Conservation (phyloP, 2,888 invertebrate species). For the Pachymerium ferrugineum region DNA sequence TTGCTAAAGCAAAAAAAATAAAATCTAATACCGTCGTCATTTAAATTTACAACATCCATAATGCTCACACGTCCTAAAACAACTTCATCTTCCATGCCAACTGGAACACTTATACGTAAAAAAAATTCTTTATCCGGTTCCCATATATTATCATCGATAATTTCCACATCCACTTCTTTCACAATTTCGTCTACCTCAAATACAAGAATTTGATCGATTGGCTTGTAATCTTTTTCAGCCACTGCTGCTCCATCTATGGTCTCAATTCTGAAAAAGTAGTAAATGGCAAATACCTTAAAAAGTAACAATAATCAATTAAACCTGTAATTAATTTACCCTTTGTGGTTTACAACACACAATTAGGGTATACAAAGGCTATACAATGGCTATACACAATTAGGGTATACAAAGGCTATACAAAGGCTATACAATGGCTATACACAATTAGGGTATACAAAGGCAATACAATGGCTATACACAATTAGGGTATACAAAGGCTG, state of each 20-base stretch:
- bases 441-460: no score
- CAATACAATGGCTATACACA: no score
- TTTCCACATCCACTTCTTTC: constrained; percentile 50
- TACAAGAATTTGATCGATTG: constrained; percentile 51
- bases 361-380: no score
- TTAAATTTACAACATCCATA: constrained; percentile 56
- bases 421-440: no score
- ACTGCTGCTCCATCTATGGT: constrained; percentile 58
- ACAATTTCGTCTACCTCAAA: constrained; percentile 53
- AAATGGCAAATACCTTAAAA: constrained; percentile 11
- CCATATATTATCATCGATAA: constrained; percentile 57
- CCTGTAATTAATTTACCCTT: no score
- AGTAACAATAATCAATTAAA: no score
- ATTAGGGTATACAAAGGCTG: no score
- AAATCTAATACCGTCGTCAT: constrained; percentile 58
- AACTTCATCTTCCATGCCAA: constrained; percentile 44
- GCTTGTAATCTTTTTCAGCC: constrained; percentile 54
- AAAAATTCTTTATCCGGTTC: constrained; percentile 59
- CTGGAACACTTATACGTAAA: constrained; percentile 50
- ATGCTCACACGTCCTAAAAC: constrained; percentile 53
- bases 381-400: no score
- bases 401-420: no score
- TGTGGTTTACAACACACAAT: no score
- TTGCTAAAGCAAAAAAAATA: no score
- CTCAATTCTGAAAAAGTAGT: constrained; percentile 48